phyloP scores from a whole-genome alignment of 2,888 invertebrate genomes.

The Adela reaumurella region DNA sequence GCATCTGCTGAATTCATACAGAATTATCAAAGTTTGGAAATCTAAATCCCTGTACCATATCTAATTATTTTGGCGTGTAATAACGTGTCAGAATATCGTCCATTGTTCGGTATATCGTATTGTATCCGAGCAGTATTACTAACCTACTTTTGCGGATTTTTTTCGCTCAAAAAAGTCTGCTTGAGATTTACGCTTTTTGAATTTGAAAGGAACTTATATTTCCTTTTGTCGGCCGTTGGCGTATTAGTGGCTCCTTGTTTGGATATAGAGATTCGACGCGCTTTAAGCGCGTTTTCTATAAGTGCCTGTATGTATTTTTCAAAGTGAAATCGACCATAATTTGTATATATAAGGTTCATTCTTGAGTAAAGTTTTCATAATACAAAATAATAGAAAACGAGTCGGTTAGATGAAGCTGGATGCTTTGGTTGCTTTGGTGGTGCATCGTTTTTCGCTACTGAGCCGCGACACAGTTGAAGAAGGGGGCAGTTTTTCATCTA shows the following conservation, averaged over 20 bases:
- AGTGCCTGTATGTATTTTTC: background rate
- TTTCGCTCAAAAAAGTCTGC: slow-evolving; percentile 32
- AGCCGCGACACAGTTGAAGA: too few relatives aligned
- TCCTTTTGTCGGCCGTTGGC: slow-evolving; percentile 30
- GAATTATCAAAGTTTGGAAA: slow-evolving; percentile 41
- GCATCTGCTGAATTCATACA: slow-evolving; percentile 45
- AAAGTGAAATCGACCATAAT: background rate
- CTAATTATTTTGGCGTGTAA: slow-evolving; percentile 55
- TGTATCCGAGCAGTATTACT: slow-evolving; percentile 48
- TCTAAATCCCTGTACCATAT: slow-evolving; percentile 56
- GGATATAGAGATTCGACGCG: background rate
- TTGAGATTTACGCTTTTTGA: slow-evolving; percentile 46
- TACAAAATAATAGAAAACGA: too few relatives aligned
- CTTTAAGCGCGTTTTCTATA: too few relatives aligned
- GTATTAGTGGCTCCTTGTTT: slow-evolving; percentile 31
- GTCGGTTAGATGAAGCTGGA: too few relatives aligned
- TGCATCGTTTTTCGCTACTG: too few relatives aligned
- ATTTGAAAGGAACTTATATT: slow-evolving; percentile 43
- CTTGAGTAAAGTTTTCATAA: too few relatives aligned
- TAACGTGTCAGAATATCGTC: slow-evolving; percentile 27
- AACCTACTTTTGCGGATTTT: slow-evolving; percentile 52
- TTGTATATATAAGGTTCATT: too few relatives aligned
- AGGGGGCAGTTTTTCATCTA: too few relatives aligned
- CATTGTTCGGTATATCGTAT: slow-evolving; percentile 33
- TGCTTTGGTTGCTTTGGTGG: too few relatives aligned